These are phyloP conservation scores for Planiliza haematocheilus DNA, from an alignment of 2,113 vertebrate species.

Conservation along the genomic window DNA sequence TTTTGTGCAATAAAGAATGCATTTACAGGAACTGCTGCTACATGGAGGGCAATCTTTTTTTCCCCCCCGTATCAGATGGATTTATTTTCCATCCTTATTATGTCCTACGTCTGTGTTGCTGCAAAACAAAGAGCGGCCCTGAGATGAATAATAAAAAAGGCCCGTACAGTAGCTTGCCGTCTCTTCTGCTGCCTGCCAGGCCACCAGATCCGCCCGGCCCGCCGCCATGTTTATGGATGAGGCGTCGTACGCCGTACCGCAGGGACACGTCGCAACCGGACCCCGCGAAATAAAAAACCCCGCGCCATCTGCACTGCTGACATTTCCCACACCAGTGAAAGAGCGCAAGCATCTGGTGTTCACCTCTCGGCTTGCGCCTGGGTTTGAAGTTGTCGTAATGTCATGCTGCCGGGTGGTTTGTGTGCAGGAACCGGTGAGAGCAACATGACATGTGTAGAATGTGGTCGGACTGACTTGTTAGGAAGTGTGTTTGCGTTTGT, in stretches of 20 bases:
- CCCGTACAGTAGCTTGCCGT: conserved; percentile 63
- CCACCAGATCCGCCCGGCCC: conserved; percentile 25
- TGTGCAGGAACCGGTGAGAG: conserved; percentile 50
- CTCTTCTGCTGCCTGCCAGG: conserved; percentile 54
- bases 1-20: conserved; percentile 30
- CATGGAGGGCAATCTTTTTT: conserved; percentile 21
- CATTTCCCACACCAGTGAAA: conserved; percentile 67
- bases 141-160: conserved; percentile 58
- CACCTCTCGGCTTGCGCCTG: conserved; percentile 55
- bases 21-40: conserved; percentile 34
- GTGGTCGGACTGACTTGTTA: conserved; percentile 30
- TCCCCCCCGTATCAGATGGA: background rate
- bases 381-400: conserved; percentile 62
- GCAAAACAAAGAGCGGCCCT: conserved; percentile 55
- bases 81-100: conserved; percentile 36
- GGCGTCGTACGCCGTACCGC: conserved; percentile 48
- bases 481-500: conserved; percentile 13
- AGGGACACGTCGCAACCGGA: conserved; percentile 61
- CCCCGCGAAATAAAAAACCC: conserved; percentile 39
- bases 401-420: conserved; percentile 68
- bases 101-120: conserved; percentile 32
- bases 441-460: conserved; percentile 55
- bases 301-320: conserved; percentile 73
- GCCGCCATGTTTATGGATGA: conserved; percentile 80
- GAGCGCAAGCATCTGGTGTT: conserved; percentile 66